Base-by-base conservation (phyloP, 2,888 invertebrate genomes). In the Himalopsyche tibetana region DNA sequence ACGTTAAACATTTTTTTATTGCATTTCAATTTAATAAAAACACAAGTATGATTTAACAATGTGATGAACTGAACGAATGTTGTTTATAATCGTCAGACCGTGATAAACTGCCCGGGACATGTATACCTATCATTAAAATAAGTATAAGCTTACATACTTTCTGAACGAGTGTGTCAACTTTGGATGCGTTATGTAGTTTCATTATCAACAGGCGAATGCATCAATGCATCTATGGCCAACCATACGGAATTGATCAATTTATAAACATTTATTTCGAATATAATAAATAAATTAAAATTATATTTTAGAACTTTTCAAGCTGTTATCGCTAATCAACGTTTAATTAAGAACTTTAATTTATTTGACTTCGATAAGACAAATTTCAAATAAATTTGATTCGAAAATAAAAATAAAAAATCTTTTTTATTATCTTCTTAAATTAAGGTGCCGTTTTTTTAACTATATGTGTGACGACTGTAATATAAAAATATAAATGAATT, bases 121-220 rank as follows among this genome's bases (percentile, higher is more conserved):
- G 63, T 63, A 63, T 11, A 63, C 63, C 63, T 28, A 63, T 63
- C 63, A 63, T 63, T 63, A 63, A 63, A 63, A 63, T 63, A 63
- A 63, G 28, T 63, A 63, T 63, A 63, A n/a, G 8, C 63, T 63
- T 11, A 63, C 63, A 28, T 28, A 63, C 63, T 63, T 63, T 63
- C 63, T 63, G 63, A 28, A 63, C 63, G 63, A 63, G 63, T 63
- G 63, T 63, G 63, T 63, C 63, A 63, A 63, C 63, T 19, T 63
- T 63, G 63, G 63, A 63, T 63, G 63, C 28, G 63, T 63, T 19
- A 19, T 63, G 63, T 19, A 19, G 63, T 19, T 19, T 19, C 63
- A 28, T 28, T 28, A 19, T 63, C 63, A 63, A 63, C 63, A 63
- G 19, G 63, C 63, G 19, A 63, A 63, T 63, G 63, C 63, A 63